phyloP scores from a whole-genome alignment of 1,140 invertebrate species.

The Bombus superbus region DNA sequence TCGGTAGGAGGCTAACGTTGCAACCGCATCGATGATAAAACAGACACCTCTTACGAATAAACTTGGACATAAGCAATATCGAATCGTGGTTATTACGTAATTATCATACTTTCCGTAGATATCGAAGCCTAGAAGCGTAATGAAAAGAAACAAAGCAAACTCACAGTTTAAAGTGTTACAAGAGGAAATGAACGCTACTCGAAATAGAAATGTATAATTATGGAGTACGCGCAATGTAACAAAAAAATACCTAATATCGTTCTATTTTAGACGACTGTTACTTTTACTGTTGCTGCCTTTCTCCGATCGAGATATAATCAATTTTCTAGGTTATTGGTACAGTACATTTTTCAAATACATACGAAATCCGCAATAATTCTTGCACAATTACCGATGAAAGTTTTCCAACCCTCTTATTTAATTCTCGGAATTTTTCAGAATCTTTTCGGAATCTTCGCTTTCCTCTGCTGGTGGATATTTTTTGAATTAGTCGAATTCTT shows the following conservation, averaged over 20 bases:
- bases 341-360: no score
- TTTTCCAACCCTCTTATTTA: no score
- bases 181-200: not conserved
- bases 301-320: not conserved
- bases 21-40: not conserved
- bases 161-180: conserved; percentile 8
- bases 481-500: not conserved
- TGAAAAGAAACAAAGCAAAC: not conserved
- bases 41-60: not conserved
- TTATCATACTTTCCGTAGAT: not conserved
- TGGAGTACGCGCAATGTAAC: not conserved
- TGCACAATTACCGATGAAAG: not conserved
- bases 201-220: not conserved
- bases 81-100: not conserved
- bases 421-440: no score
- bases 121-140: not conserved
- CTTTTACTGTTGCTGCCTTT: not conserved
- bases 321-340: conserved; percentile 1
- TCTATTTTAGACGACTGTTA: not conserved
- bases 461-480: no score
- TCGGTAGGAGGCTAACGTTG: not conserved
- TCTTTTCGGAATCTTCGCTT: not conserved
- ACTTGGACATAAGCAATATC: not conserved
- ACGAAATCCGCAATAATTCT: not conserved
- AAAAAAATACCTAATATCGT: not conserved